These are phyloP conservation scores for Prionailurus bengalensis DNA, from an alignment of 2,113 vertebrate species.

Conservation along the genomic window DNA sequence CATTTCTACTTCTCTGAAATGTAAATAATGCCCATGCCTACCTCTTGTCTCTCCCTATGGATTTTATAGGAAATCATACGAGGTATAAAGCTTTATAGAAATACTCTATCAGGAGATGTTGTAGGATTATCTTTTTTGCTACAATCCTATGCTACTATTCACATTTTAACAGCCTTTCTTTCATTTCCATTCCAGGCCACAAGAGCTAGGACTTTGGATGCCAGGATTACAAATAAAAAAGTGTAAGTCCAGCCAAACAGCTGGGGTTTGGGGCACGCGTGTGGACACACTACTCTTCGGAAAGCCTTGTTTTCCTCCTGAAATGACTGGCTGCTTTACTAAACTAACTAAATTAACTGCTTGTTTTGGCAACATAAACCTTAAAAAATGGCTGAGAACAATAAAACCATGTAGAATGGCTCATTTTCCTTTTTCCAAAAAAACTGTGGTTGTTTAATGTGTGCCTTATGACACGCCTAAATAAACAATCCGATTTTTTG, in stretches of 20 bases:
- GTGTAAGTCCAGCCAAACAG: conserved; percentile 64
- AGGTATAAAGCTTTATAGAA: conserved; percentile 45
- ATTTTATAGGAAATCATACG: background rate
- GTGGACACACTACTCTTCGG: conserved; percentile 33
- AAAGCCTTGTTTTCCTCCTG: conserved; percentile 51
- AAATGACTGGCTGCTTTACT: conserved; percentile 43
- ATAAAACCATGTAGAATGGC: background rate
- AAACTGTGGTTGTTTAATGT: background rate
- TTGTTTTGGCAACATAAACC: conserved; percentile 56
- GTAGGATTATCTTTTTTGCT: conserved; percentile 17
- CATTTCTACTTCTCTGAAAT: background rate
- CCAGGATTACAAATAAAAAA: conserved; percentile 63
- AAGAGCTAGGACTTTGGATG: background rate
- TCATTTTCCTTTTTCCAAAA: conserved; percentile 46
- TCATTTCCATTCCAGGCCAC: conserved; percentile 55
- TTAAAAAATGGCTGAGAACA: conserved; percentile 56
- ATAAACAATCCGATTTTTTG: background rate
- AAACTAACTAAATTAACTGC: conserved; percentile 67
- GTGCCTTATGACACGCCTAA: background rate
- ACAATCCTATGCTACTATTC: conserved; percentile 60
- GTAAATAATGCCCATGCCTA: background rate
- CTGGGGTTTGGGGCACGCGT: conserved; percentile 40
- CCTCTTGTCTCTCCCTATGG: background rate
- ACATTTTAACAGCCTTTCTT: conserved; percentile 56
- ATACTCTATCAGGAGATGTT: background rate